Base-by-base conservation (phyloP, 2,113 vertebrate species). In the Pelecanus crispus region DNA sequence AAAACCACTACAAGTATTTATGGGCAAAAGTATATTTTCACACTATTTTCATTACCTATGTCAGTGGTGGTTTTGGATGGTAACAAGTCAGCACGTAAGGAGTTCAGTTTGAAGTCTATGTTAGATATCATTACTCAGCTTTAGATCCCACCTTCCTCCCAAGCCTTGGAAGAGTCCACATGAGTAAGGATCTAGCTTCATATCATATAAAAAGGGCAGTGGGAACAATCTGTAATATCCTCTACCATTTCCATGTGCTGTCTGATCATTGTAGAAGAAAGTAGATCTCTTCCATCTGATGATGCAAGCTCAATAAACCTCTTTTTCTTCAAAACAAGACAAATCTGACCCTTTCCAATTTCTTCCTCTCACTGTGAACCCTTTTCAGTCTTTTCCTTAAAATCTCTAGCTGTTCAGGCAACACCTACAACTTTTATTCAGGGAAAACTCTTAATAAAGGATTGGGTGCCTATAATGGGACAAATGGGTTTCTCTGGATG, bases 111-210 rank as follows among this genome's bases (percentile, higher is more conserved):
- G 72, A 86, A 86, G 26, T 32, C 74, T 56, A 0, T 67, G 40
- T 68, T 38, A 47, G 25, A 11, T 44, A 22, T 49, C 18, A n/a
- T 58, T 72, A 42, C 26, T 65, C 17, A 25, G 24, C 10, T 75
- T 68, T 65, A 47, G 44, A 65, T 22, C 18, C 11, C 34, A 52
- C 34, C 14, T 93, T 94, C 26, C 45, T 73, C 31, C 17, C 3
- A 5, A 73, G 13, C 17, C 34, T 61, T 0, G 0, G 26, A 50
- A 38, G 53, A 50, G 59, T 55, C 44, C 53, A 18, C 0, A 0
- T 79, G 50, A 53, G 47, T 73, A 73, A 81, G 44, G 34, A 17
- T 68, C 34, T 56, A 53, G 9, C 24, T 77, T 49, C 8, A 2
- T 5, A 55, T 26, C 6, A 9, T 44, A 10, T 13, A 45, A 62